Evolutionary conservation across 2,113 vertebrate genomes (phyloP), one percentile per base, ranked within the genome.

Genomic region (Gymnocephalus cernua): DNA sequence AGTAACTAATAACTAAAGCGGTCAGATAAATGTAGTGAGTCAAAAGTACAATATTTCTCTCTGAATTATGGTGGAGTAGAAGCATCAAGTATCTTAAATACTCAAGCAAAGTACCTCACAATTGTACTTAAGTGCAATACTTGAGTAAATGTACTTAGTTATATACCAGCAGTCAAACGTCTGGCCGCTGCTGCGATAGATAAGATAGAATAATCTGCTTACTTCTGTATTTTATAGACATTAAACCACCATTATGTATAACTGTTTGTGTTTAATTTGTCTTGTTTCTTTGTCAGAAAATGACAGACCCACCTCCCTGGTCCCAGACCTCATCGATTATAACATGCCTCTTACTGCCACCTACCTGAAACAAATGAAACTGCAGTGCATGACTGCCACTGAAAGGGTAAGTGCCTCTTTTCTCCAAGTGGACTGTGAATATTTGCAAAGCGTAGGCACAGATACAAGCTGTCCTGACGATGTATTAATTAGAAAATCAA

Each of bases 301-400:
- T 0, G 98, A 99, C 83, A 94, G 97, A 15, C 96, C 98, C 2
- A 97, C 97, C 72, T 97, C 98, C 1, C 90, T 99, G 95, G 97
- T 97, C 76, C 97, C 98, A 25, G 97, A 98, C 91, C 96, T 98
- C 79, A 99, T 99, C 15, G 98, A 99, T 59, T 99, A 99, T 96
- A 99, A 99, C 96, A 99, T 99, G 98, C 98, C 98, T 35, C 97
- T 99, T 32, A 99, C 98, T 92, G 97, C 98, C 56, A 99, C 98
- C 47, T 99, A 99, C 92, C 94, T 99, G 95, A 99, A 99, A 88
- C 98, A 99, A 71, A 99, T 99, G 98, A 99, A 99, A 92, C 91
- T 99, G 88, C 96, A 97, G 45, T 98, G 98, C 75, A 97, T 99
- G 98, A 97, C 96, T 6, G 95, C 96, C 16, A 97, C 97, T 68